Percentiles rank a stretch among this genome's conserved stretches.
Conservation (phyloP, 2,797 vertebrate genomes). For the Sparidentex hasta region DNA sequence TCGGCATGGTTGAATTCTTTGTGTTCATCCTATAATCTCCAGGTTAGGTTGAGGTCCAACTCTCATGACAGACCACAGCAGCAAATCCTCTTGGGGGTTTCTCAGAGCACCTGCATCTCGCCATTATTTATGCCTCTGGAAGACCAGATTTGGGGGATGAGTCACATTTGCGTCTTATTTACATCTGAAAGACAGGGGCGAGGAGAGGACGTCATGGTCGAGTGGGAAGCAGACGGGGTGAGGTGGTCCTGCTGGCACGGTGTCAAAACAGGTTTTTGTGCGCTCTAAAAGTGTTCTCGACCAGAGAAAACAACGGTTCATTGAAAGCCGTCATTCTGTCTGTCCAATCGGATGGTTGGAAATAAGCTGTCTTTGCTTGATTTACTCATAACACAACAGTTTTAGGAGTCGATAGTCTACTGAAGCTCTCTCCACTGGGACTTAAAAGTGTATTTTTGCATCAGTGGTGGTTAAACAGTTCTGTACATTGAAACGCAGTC, state of each 20-base stretch:
- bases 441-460: no score
- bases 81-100: slow-evolving; percentile 22
- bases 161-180: slow-evolving; percentile 25
- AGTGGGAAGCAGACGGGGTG: neutral
- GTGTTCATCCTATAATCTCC: slow-evolving; percentile 35
- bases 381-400: neutral
- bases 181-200: slow-evolving; percentile 6
- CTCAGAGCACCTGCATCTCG: slow-evolving; percentile 22
- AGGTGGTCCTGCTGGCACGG: slow-evolving; percentile 6
- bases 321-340: neutral
- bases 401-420: neutral
- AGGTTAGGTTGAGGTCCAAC: neutral
- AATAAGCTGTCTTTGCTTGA: neutral
- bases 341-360: neutral
- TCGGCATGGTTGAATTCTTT: slow-evolving; percentile 49
- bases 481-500: no score
- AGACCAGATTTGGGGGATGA: slow-evolving; percentile 17
- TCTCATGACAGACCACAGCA: slow-evolving; percentile 15
- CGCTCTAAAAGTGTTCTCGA: neutral
- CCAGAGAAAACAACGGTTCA: neutral
- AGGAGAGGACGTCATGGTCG: slow-evolving; percentile 14
- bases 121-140: slow-evolving; percentile 11
- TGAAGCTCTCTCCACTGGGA: no score
- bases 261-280: slow-evolving; percentile 11
- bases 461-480: no score